Evolutionary conservation across 2,888 invertebrate genomes (phyloP), one percentile per base, ranked within the genome.

Genomic region (Tachystola acroxantha): DNA sequence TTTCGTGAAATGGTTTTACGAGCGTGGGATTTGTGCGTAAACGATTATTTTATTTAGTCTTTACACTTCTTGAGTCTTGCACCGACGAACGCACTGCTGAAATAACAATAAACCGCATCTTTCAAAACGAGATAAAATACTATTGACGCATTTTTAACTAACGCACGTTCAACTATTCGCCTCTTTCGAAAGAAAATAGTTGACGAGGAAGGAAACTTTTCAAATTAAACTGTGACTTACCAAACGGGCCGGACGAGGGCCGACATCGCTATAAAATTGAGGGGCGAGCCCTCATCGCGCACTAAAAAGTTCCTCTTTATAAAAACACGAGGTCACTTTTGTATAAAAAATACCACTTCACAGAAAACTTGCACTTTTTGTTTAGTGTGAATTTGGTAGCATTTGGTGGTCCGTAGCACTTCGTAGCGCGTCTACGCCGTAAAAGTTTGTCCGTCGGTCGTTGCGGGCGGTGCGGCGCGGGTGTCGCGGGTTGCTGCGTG

Each of bases 1-100:
- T 82, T 75, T 80, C 72, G 86, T 86, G 86, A 86, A 86, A 86
- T 86, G 86, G 86, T 86, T 86, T 86, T 86, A 81, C 74, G 71
- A 78, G 76, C 81, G 85, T 86, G 86, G 86, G 86, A 81, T 77
- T 85, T 86, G 82, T 85, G 85, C 86, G 77, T 73, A 62, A 71
- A 76, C 74, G 69, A 60, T 62, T 63, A 57, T 50, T 49, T 50
- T 53, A 14, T 55, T 58, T 24, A 48, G 50, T 72, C 71, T 73
- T 72, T 65, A 66, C 63, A 71, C 67, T 73, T 74, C 79, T 75
- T 73, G 60, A 66, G 42, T 57, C 59, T 66, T 62, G 73, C 77
- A 69, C 55, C 57, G 66, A 61, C 62, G 77, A 57, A 64, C 59
- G 50, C 71, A 70, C 76, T 64, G 76, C 85, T 85, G 84, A 84